Conservation (phyloP, 2,888 invertebrate species). For the Caenorhabditis angaria region DNA sequence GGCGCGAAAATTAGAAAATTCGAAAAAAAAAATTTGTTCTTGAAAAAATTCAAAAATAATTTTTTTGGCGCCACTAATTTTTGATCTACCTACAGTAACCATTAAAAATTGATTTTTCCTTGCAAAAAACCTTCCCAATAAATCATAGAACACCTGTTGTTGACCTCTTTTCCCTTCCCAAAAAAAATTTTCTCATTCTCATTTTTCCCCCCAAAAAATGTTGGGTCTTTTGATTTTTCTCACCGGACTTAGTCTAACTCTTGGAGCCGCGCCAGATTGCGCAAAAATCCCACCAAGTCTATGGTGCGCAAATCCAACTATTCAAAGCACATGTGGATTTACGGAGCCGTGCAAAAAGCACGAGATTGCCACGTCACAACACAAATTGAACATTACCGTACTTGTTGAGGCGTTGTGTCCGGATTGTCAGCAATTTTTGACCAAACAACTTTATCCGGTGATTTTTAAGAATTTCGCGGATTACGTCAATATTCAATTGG, state of each 20-base stretch:
- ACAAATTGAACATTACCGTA: conserved; percentile 59
- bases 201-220: conserved; percentile 16
- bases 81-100: too few species aligned
- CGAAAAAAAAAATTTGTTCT: too few species aligned
- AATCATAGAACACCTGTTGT: neutral
- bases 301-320: conserved; percentile 55
- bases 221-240: conserved; percentile 13
- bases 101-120: neutral
- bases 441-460: conserved; percentile 53
- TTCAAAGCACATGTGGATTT: conserved; percentile 54
- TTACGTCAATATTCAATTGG: conserved; percentile 65
- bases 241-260: too few species aligned
- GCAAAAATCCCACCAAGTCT: conserved; percentile 52
- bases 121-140: neutral
- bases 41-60: too few species aligned
- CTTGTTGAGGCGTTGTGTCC: conserved; percentile 62
- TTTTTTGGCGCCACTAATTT: too few species aligned
- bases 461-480: conserved; percentile 57
- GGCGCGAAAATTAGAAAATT: too few species aligned
- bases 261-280: conserved; percentile 33
- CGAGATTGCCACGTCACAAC: conserved; percentile 36
- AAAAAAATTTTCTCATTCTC: neutral
- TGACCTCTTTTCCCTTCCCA: neutral
- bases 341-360: conserved; percentile 26
- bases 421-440: conserved; percentile 64